Conservation (phyloP, 2,797 vertebrate species). For the Yasuhikotakia modesta region DNA sequence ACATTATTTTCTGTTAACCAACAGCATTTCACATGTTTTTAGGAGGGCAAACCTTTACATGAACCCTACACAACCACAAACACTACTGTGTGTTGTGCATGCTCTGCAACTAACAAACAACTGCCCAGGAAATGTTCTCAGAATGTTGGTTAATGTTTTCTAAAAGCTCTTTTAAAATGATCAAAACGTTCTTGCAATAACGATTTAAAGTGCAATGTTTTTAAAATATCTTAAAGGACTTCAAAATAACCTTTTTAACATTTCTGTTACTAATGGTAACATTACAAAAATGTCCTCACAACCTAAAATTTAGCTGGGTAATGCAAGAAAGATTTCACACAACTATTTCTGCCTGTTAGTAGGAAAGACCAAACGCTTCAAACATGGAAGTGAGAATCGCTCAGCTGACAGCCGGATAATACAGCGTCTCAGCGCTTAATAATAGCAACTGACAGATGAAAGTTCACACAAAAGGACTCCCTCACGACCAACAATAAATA, state of each 20-base stretch:
- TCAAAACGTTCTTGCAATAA: too few relatives aligned
- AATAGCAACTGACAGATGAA: constrained; percentile 9
- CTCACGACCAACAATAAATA: constrained; percentile 34
- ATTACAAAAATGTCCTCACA: too few relatives aligned
- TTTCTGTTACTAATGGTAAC: too few relatives aligned
- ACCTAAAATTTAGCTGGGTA: too few relatives aligned
- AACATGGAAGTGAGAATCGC: constrained; percentile 6
- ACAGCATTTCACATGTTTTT: neutral
- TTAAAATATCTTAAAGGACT: too few relatives aligned
- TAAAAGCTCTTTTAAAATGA: too few relatives aligned
- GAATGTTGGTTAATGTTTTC: too few relatives aligned
- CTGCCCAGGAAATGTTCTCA: too few relatives aligned
- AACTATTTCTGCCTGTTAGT: neutral
- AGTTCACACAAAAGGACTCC: constrained; percentile 18
- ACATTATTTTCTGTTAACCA: neutral
- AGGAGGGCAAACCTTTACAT: neutral
- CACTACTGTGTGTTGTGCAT: neutral
- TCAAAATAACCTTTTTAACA: too few relatives aligned
- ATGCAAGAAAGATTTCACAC: constrained; percentile 1
- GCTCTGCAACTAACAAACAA: neutral
- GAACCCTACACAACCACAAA: neutral
- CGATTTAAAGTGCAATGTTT: too few relatives aligned
- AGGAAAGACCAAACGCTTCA: constrained; percentile 1
- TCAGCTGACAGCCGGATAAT: constrained; percentile 9
- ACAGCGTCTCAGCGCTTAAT: constrained; percentile 12